Evolutionary conservation across 2,113 vertebrate genomes (phyloP).

Genomic region (Eublepharis macularius): DNA sequence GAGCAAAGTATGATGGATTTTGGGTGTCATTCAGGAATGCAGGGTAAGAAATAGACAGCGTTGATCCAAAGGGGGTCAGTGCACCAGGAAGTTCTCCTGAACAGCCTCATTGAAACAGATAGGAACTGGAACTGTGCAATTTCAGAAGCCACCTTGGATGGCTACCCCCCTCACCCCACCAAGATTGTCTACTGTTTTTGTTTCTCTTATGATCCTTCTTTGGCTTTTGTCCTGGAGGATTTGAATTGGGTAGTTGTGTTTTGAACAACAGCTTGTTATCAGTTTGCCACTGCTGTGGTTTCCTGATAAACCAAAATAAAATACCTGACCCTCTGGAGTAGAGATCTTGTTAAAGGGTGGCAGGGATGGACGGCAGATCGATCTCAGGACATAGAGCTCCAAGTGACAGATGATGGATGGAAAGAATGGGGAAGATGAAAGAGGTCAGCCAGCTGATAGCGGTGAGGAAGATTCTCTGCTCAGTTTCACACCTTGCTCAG

Average conservation of each 20-base stretch:
- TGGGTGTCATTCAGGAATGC: background rate
- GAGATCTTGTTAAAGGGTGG: constrained; percentile 25
- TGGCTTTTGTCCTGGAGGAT: constrained; percentile 1
- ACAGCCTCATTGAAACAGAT: background rate
- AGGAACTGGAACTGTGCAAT: background rate
- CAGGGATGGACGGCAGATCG: constrained; percentile 2
- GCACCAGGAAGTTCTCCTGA: background rate
- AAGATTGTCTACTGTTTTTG: background rate
- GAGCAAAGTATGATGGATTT: background rate
- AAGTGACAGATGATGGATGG: constrained; percentile 27
- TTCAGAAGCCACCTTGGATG: background rate
- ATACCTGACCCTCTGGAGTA: constrained; percentile 13
- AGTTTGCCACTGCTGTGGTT: constrained; percentile 6
- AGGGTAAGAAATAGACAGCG: background rate
- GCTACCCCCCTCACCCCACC: background rate
- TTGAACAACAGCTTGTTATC: constrained; percentile 17
- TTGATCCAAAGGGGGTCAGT: background rate
- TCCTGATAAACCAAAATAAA: constrained; percentile 40
- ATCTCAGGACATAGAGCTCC: constrained; percentile 10
- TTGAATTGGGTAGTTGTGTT: constrained; percentile 2
- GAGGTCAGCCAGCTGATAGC: constrained; percentile 12
- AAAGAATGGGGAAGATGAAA: background rate
- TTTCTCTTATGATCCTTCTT: background rate
- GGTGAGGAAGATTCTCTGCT: background rate
- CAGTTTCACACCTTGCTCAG: background rate